Base-by-base conservation (phyloP, 2,888 invertebrate species). In the Nymphalis urticae region DNA sequence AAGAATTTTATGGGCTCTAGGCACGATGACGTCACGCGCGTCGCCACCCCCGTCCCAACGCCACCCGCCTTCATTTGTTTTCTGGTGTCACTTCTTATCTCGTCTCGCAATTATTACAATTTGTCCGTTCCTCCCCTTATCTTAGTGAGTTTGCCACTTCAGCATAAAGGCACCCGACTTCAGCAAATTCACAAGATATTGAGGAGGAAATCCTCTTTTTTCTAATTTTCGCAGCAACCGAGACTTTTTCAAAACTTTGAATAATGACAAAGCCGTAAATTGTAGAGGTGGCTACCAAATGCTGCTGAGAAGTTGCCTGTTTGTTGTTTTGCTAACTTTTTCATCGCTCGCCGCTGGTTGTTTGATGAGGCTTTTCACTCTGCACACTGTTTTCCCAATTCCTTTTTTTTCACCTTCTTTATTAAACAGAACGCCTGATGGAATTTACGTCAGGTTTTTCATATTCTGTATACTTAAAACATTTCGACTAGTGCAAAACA, bases 21-120 rank as follows among this genome's bases (percentile, higher is more conserved):
- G 62, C 70, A 78, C 80, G 79, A 80, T 90, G 88, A 89, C 87
- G 89, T 88, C 87, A 88, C 85, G 80, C 77, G 77, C 76, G 77
- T 70, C 76, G 75, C 71, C 78, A 73, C 76, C 70, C 73, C 73
- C 75, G 68, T 71, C 60, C 76, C 76, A 73, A 80, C 77, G 77
- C 78, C 86, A 79, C 86, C 88, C 85, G 85, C 88, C 85, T 90
- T 91, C 92, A 92, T 92, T 92, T 92, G 92, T 92, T 92, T 92
- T 92, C 90, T 92, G 89, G 89, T 90, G 91, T 91, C 92, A 92
- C 84, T 91, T 86, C 91, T 92, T 92, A 92, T 92, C 92, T 90
- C 90, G 88, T 88, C 87, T 85, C 88, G 88, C 92, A 92, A 92
- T 92, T 91, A 92, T 92, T 90, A 92, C 91, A 91, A 92, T 92